Conservation (phyloP, 2,888 invertebrate genomes). For the Chaetogeoica ovagalla region DNA sequence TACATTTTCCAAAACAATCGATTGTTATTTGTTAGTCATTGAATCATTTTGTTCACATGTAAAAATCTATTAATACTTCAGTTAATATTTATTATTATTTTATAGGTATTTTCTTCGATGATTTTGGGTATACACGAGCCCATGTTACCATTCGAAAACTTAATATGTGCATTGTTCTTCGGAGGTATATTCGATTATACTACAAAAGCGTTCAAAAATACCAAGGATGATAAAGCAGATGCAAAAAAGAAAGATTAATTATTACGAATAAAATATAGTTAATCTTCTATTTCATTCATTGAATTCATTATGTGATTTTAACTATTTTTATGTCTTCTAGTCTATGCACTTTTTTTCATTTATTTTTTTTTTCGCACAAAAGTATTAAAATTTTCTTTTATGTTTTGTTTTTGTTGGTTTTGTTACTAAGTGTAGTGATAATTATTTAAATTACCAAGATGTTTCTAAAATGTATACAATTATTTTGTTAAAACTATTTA, state of each 20-base stretch:
- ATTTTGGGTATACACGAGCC: constrained; percentile 97
- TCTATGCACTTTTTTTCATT: constrained; percentile 13
- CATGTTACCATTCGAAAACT: constrained; percentile 97
- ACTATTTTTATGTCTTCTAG: constrained; percentile 22
- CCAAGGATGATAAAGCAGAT: constrained; percentile 77
- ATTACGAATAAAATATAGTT: neutral
- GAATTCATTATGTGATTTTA: constrained; percentile 10
- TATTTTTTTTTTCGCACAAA: neutral
- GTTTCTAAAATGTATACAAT: neutral
- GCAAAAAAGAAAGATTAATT: constrained; percentile 78
- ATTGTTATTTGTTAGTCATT: too few species aligned
- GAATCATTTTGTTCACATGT: too few species aligned
- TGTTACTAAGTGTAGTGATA: constrained; percentile 24
- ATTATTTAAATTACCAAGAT: constrained; percentile 2
- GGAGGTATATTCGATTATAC: constrained; percentile 99
- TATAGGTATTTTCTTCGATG: constrained; percentile 78
- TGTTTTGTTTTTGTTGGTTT: constrained; percentile 21
- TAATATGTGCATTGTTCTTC: constrained; percentile 93
- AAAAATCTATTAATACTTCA: neutral
- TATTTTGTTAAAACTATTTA: neutral
- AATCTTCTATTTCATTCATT: neutral
- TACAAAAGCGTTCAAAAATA: constrained; percentile 82
- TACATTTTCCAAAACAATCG: too few species aligned
- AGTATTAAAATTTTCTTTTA: constrained; percentile 4
- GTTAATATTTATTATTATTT: neutral